Evolutionary conservation across 2,888 invertebrate species (phyloP), one percentile per base, ranked within the genome.

Genomic region (Bibio marci): DNA sequence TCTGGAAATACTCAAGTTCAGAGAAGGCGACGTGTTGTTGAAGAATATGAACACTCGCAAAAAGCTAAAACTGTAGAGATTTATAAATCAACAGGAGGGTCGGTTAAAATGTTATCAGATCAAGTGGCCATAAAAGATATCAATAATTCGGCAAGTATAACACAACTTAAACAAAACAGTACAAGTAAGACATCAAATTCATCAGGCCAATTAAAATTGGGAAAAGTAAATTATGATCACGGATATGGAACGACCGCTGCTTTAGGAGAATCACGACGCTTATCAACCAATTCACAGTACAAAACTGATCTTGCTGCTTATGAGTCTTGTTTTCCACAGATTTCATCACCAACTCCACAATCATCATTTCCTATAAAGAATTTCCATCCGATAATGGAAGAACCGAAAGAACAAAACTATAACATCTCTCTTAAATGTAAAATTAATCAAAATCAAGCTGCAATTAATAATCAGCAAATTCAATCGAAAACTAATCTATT

Each of bases 21-120:
- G 50, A 67, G 72, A 2, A 70, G 70, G 10, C 71, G 65, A 52
- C 70, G 69, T 49, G 71, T 75, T 1, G 73, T 69, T 45, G 77
- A 78, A 59, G 76, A 78, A 53, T 77, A 66, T 47, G 77, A 77
- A 56, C 68, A 67, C 42, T 69, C 67, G 2, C 75, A 75, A 52
- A 71, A 72, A 36, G 73, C 74, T 36, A 71, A 71, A 55, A 67
- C 70, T 13, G 63, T 76, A 43, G 73, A 77, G 59, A 75, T 76
- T 37, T 65, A 66, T 48, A 70, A 64, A 55, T 66, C 64, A 49
- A 57, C 59, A 52, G 47, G 44, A 13, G 42, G 43, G 22, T 26
- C 4, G 5, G 14, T 15, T 2, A 6, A 13, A 6, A 8, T 19
- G 3, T 30, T 22, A 8, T 22, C 19, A 31, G 19, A 12, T 18